These are phyloP conservation scores for Glaucidium brasilianum DNA, from an alignment of 2,113 vertebrate species.

Conservation along the genomic window DNA sequence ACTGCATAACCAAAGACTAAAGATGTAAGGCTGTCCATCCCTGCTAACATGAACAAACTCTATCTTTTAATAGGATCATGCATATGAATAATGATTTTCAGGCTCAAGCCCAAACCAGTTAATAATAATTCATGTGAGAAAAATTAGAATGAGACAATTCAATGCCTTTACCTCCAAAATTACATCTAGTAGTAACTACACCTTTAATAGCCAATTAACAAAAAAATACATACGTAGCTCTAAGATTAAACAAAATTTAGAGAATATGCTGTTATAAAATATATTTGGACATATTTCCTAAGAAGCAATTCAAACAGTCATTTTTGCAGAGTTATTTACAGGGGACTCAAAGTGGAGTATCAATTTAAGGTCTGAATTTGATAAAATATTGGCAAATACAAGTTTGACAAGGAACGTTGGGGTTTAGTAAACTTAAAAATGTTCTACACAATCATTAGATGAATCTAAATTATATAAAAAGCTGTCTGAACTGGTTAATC, in stretches of 20 bases:
- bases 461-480: slow-evolving; percentile 52
- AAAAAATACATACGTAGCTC: slow-evolving; percentile 35
- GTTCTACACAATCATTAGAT: slow-evolving; percentile 43
- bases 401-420: slow-evolving; percentile 23
- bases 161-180: slow-evolving; percentile 35
- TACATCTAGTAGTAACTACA: slow-evolving; percentile 49
- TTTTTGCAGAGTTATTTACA: slow-evolving; percentile 74
- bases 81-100: neutral
- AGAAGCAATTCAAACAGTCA: slow-evolving; percentile 66
- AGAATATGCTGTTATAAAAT: slow-evolving; percentile 64
- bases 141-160: slow-evolving; percentile 1
- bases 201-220: slow-evolving; percentile 54
- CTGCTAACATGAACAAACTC: neutral
- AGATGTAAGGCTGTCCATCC: neutral
- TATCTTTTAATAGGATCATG: neutral
- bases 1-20: neutral
- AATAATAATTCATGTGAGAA: neutral
- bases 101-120: neutral
- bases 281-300: slow-evolving; percentile 64
- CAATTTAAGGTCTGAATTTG: slow-evolving; percentile 27
- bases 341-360: neutral
- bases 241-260: slow-evolving; percentile 70
- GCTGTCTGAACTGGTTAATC: slow-evolving; percentile 30
- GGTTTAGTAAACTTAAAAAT: slow-evolving; percentile 55
- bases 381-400: slow-evolving; percentile 32